These are phyloP conservation scores for Gymnopithys bicolor DNA, from an alignment of 2,797 vertebrate species.

Conservation along the genomic window DNA sequence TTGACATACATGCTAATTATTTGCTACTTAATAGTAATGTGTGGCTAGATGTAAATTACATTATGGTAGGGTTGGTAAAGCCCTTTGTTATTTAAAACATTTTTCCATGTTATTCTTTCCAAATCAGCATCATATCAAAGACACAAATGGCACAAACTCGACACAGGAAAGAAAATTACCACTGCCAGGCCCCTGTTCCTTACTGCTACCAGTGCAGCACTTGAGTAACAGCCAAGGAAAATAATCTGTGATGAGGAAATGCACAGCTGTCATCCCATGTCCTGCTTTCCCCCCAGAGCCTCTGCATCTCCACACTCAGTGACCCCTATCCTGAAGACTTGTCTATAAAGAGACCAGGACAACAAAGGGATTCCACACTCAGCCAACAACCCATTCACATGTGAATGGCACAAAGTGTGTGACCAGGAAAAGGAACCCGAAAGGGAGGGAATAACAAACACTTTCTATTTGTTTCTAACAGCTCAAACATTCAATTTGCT, in stretches of 20 bases:
- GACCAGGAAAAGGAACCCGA: neutral
- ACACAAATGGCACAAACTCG: neutral
- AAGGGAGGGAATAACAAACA: neutral
- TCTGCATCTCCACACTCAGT: neutral
- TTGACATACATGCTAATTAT: neutral
- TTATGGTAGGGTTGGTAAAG: neutral
- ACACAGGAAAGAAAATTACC: neutral
- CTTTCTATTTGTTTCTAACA: conserved; percentile 7
- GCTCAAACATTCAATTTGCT: neutral
- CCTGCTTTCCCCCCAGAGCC: neutral
- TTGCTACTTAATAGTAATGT: neutral
- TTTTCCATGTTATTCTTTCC: neutral
- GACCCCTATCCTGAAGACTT: neutral
- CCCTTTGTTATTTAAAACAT: neutral
- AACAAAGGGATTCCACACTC: neutral
- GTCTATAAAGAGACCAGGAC: neutral
- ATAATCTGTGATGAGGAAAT: neutral
- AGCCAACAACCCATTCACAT: neutral
- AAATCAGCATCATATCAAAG: neutral
- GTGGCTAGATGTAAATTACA: neutral
- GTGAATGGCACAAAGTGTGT: neutral
- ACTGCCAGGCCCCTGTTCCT: neutral
- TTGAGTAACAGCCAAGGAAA: neutral
- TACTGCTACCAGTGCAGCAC: fast-evolving
- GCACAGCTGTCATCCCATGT: neutral